These are phyloP conservation scores for Scyliorhinus canicula DNA, from an alignment of 2,797 vertebrate genomes.

Conservation along the genomic window DNA sequence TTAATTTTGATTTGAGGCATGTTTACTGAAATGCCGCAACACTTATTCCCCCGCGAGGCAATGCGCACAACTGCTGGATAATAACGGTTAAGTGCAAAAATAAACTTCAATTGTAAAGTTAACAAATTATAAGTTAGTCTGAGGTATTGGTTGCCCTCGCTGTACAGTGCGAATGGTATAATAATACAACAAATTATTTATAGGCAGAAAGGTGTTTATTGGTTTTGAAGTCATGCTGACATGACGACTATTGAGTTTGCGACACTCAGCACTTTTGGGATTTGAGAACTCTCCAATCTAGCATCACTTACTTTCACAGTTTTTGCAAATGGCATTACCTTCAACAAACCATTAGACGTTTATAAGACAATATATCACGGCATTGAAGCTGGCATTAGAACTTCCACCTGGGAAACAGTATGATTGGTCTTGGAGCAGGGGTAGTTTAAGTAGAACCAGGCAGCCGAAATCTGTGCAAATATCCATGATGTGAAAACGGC, in stretches of 20 bases:
- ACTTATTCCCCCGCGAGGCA: background rate
- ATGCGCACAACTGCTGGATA: background rate
- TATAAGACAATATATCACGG: conserved; percentile 20
- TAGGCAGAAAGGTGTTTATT: conserved; percentile 8
- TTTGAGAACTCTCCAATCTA: background rate
- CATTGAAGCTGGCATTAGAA: background rate
- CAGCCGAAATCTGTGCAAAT: background rate
- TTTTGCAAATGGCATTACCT: conserved; percentile 17
- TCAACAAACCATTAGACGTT: conserved; percentile 13
- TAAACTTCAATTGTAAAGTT: background rate
- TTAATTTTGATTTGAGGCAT: background rate
- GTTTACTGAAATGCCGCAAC: background rate
- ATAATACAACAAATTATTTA: conserved; percentile 21
- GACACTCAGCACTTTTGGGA: conserved; percentile 23
- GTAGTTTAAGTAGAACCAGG: background rate
- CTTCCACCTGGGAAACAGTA: background rate
- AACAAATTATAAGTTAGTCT: background rate
- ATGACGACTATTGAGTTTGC: conserved; percentile 25
- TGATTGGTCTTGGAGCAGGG: background rate
- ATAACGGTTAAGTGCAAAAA: background rate
- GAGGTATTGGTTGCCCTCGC: background rate
- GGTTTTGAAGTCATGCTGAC: conserved; percentile 20
- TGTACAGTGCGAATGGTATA: background rate
- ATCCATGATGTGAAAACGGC: background rate
- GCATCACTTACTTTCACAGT: conserved; percentile 22